Evolutionary conservation across 2,797 vertebrate genomes (phyloP), one percentile per base, ranked within the genome.

Genomic region (Neosilurus hyrtlii): DNA sequence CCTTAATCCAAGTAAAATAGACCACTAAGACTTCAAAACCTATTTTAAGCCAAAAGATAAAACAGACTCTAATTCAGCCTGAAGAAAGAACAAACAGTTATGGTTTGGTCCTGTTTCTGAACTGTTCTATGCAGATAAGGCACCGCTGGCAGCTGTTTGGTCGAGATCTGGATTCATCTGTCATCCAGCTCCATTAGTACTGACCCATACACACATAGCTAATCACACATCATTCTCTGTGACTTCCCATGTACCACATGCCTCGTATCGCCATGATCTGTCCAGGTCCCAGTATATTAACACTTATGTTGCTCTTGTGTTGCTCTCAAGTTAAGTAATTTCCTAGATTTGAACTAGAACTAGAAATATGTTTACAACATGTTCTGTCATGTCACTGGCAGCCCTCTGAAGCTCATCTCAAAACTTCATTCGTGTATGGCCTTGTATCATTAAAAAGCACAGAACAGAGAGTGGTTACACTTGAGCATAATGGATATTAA

Each of bases 241-340:
- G 16, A 56, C 52, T 10, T 26, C n/a, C n/a, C n/a, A 14, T 26
- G 14, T 16, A 26, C 8, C n/a, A 2, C 54, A 11, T 76, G 35
- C 54, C 77, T 62, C 62, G 62, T 51, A 56, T 65, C 26, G 65
- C 56, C 59, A 63, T 43, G 37, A n/a, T 83, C 54, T 70, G 77
- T 35, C 57, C 67, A 57, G 18, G 54, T 59, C 30, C 10, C 56
- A 67, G 61, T 68, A 82, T 68, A 35, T 51, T 63, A 49, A 65
- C 43, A 43, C 43, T 43, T 8, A 43, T 43, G 43, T 8, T 43
- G 43, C 43, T 1, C 43, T 3, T 43, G 4, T 43, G 4, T 43
- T 56, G 35, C 80, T 77, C 68, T 82, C 67, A 85, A 76, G 16
- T 59, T 24, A 77, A 73, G 57, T 56, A 56, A 1, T 68, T 75